Conservation (phyloP, 2,797 vertebrate species). For the Oreonectes daqikongensis region DNA sequence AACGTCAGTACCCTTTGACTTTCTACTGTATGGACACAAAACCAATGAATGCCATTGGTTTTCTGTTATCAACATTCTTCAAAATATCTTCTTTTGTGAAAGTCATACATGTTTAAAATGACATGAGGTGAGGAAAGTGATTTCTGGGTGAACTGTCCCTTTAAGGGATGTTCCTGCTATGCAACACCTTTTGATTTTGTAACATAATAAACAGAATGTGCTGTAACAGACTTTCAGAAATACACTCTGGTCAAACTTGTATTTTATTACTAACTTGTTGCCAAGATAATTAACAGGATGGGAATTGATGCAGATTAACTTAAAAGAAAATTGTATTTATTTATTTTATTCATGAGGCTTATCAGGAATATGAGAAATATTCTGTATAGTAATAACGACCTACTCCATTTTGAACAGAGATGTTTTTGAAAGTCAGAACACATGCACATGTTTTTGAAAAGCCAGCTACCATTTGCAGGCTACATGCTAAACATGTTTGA, state of each 20-base stretch:
- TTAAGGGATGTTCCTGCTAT: no score
- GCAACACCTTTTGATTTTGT: not conserved
- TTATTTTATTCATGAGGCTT: not conserved
- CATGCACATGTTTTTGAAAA: not conserved
- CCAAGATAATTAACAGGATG: not conserved
- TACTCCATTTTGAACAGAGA: not conserved
- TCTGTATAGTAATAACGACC: not conserved
- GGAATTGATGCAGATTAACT: not conserved
- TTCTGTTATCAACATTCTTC: no score
- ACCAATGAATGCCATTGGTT: no score
- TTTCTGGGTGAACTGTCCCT: no score
- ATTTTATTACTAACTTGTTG: not conserved
- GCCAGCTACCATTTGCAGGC: not conserved
- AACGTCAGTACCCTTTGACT: no score
- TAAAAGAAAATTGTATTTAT: not conserved
- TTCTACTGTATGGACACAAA: no score
- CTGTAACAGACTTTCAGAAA: not conserved
- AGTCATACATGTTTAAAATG: no score
- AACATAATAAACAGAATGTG: not conserved
- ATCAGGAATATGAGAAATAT: not conserved
- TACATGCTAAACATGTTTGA: not conserved
- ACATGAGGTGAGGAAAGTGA: no score
- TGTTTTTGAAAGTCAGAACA: not conserved
- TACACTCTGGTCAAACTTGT: not conserved
- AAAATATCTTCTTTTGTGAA: no score